These are phyloP conservation scores for Adineta ricciae DNA, from an alignment of 2,888 invertebrate genomes.

Conservation along the genomic window DNA sequence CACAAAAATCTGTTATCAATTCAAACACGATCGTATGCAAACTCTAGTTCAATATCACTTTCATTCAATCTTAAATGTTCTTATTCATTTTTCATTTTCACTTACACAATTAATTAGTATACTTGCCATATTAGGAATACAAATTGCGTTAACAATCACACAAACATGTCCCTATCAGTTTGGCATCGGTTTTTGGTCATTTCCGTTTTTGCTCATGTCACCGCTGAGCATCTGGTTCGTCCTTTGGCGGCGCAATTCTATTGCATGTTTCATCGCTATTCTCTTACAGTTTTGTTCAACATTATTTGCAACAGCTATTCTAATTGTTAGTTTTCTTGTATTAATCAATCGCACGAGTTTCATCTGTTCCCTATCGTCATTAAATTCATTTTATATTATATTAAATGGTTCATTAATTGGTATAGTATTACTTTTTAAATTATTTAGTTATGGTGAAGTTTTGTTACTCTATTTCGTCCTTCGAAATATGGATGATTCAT, in stretches of 20 bases:
- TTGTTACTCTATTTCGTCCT: background rate
- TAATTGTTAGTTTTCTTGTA: background rate
- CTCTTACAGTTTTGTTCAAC: background rate
- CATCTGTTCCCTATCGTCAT: background rate
- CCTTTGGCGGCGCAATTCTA: background rate
- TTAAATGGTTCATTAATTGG: conserved; percentile 16
- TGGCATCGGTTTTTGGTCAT: conserved; percentile 14
- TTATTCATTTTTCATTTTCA: conserved; percentile 19
- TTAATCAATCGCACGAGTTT: background rate
- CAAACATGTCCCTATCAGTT: background rate
- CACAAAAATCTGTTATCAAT: background rate
- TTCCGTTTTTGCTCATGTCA: background rate
- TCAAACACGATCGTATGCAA: background rate
- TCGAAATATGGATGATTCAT: background rate
- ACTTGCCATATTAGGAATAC: background rate
- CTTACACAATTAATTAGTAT: background rate
- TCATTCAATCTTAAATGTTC: background rate
- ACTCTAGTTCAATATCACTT: background rate
- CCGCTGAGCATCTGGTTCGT: background rate
- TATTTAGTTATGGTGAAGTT: background rate
- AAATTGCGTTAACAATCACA: background rate
- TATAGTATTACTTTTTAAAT: background rate
- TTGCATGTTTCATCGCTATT: background rate
- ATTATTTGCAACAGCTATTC: background rate
- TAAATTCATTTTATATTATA: background rate